A percentile compares a stretch with the other conserved stretches of the same genome.
Conservation (phyloP, 2,113 vertebrate genomes). For the Sphyrna mokarran region DNA sequence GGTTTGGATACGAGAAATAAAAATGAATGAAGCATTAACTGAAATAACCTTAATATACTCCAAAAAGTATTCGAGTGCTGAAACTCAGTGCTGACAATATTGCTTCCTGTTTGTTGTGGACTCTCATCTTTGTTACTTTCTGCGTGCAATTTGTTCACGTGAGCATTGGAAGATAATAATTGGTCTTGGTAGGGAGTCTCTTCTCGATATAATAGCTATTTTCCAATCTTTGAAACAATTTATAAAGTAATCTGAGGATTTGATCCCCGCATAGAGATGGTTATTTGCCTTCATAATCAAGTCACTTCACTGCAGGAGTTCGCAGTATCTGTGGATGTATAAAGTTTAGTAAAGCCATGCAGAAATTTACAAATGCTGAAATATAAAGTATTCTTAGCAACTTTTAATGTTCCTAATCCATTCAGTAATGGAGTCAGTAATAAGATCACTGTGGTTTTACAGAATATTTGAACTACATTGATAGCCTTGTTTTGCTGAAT, state of each 20-base stretch:
- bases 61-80: not conserved
- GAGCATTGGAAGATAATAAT: not conserved
- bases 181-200: not conserved
- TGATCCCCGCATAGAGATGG: not conserved
- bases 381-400: constrained; percentile 3
- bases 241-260: not conserved
- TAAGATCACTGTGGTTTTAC: not conserved
- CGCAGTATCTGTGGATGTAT: not conserved
- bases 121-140: not conserved
- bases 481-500: not conserved
- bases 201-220: not conserved
- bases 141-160: too few relatives aligned
- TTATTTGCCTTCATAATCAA: not conserved
- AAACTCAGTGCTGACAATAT: not conserved
- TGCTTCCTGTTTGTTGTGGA: not conserved
- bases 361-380: not conserved
- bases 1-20: not conserved
- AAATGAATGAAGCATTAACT: not conserved
- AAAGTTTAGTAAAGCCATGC: not conserved
- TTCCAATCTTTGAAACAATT: not conserved
- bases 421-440: not conserved
- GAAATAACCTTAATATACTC: not conserved
- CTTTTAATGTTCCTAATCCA: not conserved
- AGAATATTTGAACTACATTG: not conserved
- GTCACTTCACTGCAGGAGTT: not conserved